phyloP scores from a whole-genome alignment of 37 sponge, comb jelly and placozoan species.

The Beroe forskalii region DNA sequence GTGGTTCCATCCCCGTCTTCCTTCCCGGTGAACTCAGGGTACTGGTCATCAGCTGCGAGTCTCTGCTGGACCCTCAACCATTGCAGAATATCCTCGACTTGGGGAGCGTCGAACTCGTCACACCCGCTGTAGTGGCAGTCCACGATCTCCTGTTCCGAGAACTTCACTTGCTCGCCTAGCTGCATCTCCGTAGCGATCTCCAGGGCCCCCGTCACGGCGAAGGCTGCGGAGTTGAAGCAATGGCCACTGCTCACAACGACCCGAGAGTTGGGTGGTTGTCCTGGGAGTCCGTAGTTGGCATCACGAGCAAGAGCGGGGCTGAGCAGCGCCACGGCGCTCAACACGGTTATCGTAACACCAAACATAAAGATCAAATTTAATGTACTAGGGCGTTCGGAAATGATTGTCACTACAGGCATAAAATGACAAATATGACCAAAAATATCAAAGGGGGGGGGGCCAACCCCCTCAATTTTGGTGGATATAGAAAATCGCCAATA shows the following conservation, averaged over 20 bases:
- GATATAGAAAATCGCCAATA: no score
- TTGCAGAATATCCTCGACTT: background rate
- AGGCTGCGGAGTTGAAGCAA: conserved; percentile 3
- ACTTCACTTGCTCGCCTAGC: background rate
- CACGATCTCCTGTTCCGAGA: conserved; percentile 38
- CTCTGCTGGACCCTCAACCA: conserved; percentile 34
- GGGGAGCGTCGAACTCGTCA: background rate
- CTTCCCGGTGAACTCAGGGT: background rate
- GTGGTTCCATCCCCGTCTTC: background rate
- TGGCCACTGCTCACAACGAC: background rate
- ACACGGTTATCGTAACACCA: background rate
- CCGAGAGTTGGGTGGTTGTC: background rate
- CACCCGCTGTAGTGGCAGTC: conserved; percentile 13
- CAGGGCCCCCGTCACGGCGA: background rate
- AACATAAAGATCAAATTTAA: no score
- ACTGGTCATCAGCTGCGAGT: conserved; percentile 30
- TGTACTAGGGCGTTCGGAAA: no score
- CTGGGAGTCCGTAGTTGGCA: background rate
- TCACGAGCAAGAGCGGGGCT: background rate
- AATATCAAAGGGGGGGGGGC: no score
- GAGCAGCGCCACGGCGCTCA: background rate
- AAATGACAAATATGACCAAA: no score
- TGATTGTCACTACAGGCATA: no score
- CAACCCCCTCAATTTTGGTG: no score
- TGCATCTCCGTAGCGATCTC: background rate